Percentiles rank a stretch among this genome's conserved stretches.
Evolutionary conservation across 2,888 invertebrate genomes (phyloP).

Genomic region (Drosophila diplacantha): DNA sequence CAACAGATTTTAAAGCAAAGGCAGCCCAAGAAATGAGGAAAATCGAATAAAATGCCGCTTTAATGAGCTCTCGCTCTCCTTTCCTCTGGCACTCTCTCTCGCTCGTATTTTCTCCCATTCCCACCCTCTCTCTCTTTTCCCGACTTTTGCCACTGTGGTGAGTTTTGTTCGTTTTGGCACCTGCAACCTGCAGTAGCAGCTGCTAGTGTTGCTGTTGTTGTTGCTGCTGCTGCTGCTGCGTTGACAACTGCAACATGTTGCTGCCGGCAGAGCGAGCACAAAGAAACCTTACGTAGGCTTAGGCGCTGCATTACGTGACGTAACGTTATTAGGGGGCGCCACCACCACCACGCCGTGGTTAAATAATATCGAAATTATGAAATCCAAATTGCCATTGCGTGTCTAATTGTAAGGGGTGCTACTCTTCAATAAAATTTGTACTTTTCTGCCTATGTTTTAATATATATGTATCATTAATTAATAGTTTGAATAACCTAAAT

Average conservation of each 20-base stretch:
- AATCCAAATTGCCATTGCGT: conserved; percentile 5
- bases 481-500: background rate
- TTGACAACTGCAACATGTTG: conserved; percentile 37
- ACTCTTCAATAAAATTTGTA: background rate
- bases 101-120: background rate
- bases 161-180: conserved; percentile 45
- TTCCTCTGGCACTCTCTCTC: background rate
- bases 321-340: background rate
- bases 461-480: background rate
- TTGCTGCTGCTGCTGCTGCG: background rate
- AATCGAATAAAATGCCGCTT: conserved; percentile 2
- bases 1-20: conserved; percentile 8
- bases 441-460: background rate
- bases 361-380: background rate
- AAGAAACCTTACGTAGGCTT: conserved; percentile 33
- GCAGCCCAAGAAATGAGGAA: background rate
- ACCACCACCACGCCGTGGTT: conserved; percentile 2
- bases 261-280: conserved; percentile 9
- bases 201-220: background rate
- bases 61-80: conserved; percentile 7
- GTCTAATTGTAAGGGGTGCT: background rate
- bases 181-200: conserved; percentile 44
- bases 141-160: conserved; percentile 42
- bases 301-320: conserved; percentile 41
- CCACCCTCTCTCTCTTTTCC: background rate